Base-by-base conservation (phyloP, 2,797 vertebrate genomes). In the Psittacula echo region DNA sequence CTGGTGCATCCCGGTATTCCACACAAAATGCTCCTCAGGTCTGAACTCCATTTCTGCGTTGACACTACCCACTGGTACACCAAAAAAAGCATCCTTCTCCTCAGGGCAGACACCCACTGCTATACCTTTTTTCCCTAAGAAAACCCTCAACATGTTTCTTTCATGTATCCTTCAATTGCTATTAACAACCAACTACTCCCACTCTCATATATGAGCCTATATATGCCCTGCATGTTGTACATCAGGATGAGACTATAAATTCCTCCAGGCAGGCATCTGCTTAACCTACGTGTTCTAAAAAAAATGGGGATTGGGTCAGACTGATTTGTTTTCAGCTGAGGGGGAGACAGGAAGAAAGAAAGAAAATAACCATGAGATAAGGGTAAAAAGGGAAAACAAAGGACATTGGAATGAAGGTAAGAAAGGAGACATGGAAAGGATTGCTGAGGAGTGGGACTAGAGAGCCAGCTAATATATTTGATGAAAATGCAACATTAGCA, bases 401-500 rank as follows among this genome's bases (percentile, higher is more conserved):
- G 48, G 85, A 56, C 20, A 18, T 41, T 10, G 5, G 23, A 66
- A 56, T 13, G 39, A 81, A 70, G 66, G 53, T 29, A 70, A 73
- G 62, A 42, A 68, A 47, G 30, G 19, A 76, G 51, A 74, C 91
- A 65, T 30, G 27, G 78, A 88, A 75, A 93, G 78, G 70, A 68
- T 50, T 44, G 79, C 74, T 77, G 67, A 42, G 67, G 88, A 90
- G 64, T 3, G 20, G 87, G 84, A 89, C 86, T 39, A 60, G 53
- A 64, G 53, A 68, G 37, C 0, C 0, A 87, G 84, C 75, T 54
- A 85, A 45, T 65, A n/a, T 44, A 83, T 94, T 84, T 96, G 93
- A 96, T 94, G 95, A 90, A 96, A 96, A 96, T 72, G 93, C 95
- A 94, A 93, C 96, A 81, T 95, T 91, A 94, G 95, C 93, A 82